Conservation (phyloP, 2,888 invertebrate genomes). For the Argynnis bischoffii region DNA sequence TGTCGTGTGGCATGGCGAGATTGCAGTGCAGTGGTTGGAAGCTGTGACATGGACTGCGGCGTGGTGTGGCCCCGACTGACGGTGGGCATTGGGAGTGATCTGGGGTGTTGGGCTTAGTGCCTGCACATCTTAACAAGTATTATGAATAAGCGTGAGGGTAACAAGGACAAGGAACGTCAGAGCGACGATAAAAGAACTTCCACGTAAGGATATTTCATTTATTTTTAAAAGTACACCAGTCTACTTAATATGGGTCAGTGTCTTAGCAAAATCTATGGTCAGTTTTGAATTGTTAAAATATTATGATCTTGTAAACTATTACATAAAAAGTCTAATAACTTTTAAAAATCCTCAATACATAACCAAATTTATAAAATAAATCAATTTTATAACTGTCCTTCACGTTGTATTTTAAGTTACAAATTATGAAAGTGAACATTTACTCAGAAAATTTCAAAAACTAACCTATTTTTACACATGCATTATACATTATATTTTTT, state of each 20-base stretch:
- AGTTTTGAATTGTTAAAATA: neutral
- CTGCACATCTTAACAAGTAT: conserved; percentile 74
- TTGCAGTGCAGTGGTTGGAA: conserved; percentile 56
- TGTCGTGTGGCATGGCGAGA: conserved; percentile 66
- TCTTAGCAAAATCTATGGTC: neutral
- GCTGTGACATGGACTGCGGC: conserved; percentile 77
- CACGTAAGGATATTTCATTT: conserved; percentile 60
- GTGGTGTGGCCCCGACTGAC: conserved; percentile 62
- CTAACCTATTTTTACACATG: too few species aligned
- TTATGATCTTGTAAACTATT: too few species aligned
- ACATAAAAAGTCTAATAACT: too few species aligned
- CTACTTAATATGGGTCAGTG: neutral
- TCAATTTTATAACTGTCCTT: too few species aligned
- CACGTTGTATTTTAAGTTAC: too few species aligned
- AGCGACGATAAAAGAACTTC: conserved; percentile 80
- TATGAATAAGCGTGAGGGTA: conserved; percentile 80
- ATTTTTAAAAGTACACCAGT: conserved; percentile 9
- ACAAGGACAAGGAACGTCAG: conserved; percentile 80
- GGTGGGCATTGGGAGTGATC: conserved; percentile 76
- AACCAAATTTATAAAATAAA: too few species aligned
- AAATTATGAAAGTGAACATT: too few species aligned
- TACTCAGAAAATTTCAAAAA: too few species aligned
- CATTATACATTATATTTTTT: too few species aligned
- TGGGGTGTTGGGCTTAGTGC: conserved; percentile 72
- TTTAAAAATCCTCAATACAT: too few species aligned